Evolutionary conservation across 2,888 invertebrate genomes (phyloP), one percentile per base, ranked within the genome.

Genomic region (Stenolophus ochropezus): DNA sequence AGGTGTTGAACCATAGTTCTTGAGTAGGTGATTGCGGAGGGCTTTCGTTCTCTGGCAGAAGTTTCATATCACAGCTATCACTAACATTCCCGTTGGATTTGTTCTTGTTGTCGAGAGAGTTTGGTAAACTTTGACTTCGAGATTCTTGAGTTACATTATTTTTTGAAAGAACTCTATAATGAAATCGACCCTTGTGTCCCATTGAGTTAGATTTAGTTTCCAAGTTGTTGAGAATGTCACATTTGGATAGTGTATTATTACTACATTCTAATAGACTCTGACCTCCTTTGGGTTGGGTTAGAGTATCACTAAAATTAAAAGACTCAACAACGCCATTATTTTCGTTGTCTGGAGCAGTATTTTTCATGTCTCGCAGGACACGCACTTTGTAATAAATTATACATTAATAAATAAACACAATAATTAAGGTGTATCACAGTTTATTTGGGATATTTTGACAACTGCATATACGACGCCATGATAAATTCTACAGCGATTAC

Each of bases 1-100:
- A 91, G 23, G 91, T 91, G 86, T 89, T 90, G 85, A 90, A 91
- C 90, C 91, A 90, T 69, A 86, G 83, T 81, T 89, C 88, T 81
- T 85, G 84, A 47, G 83, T 83, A 20, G 85, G 85, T 16, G 86
- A 85, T 49, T 82, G 76, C 58, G 85, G 84, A 49, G 84, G 83
- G 83, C 85, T 85, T 58, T 85, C 85, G 81, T 84, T 77, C 74
- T 86, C 84, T 61, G 81, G 82, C 82, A 86, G 79, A 82, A 86
- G 82, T 84, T 85, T 85, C 78, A 85, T 86, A 86, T 87, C 87
- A 87, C 87, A 86, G 86, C 81, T 83, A 65, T 85, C 85, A 65
- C 82, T 79, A 82, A 83, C 83, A 78, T 76, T 82, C 51, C 80
- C 84, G 83, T 84, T 83, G 49, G 82, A 78, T 73, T 85, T 84